phyloP scores from a whole-genome alignment of 2,113 vertebrate genomes.

The Atrichornis clamosus region DNA sequence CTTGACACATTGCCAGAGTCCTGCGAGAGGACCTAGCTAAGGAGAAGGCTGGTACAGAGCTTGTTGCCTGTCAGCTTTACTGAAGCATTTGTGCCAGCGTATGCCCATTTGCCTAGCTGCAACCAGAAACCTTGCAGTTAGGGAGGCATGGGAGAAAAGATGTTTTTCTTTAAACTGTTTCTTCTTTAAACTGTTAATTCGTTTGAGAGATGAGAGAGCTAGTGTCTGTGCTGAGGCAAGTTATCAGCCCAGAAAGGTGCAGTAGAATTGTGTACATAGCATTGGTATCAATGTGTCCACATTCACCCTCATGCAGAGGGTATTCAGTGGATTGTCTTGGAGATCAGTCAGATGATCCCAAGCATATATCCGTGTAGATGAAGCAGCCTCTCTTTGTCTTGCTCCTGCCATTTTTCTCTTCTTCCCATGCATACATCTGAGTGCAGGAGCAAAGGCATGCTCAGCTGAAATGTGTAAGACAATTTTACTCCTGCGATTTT shows the following conservation, averaged over 20 bases:
- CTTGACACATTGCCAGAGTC: background rate
- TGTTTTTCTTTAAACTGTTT: background rate
- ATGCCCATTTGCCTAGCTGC: background rate
- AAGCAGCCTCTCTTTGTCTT: background rate
- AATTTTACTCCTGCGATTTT: background rate
- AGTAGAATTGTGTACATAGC: background rate
- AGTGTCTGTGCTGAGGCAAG: background rate
- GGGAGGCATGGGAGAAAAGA: background rate
- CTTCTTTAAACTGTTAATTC: background rate
- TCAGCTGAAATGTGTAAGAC: background rate
- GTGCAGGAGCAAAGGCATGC: background rate
- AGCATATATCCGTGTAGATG: background rate
- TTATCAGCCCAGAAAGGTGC: background rate
- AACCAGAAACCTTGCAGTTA: background rate
- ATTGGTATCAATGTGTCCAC: background rate
- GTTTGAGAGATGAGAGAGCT: background rate
- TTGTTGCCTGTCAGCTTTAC: background rate
- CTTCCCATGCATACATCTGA: accelerated
- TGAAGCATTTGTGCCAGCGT: background rate
- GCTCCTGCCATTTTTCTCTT: background rate
- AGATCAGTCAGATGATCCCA: background rate
- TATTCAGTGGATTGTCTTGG: background rate
- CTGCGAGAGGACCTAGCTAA: background rate
- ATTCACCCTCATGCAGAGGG: background rate
- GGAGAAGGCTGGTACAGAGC: background rate